Conservation (phyloP, 53 echinoderm and acorn worm species). For the Mesocentrotus franciscanus region DNA sequence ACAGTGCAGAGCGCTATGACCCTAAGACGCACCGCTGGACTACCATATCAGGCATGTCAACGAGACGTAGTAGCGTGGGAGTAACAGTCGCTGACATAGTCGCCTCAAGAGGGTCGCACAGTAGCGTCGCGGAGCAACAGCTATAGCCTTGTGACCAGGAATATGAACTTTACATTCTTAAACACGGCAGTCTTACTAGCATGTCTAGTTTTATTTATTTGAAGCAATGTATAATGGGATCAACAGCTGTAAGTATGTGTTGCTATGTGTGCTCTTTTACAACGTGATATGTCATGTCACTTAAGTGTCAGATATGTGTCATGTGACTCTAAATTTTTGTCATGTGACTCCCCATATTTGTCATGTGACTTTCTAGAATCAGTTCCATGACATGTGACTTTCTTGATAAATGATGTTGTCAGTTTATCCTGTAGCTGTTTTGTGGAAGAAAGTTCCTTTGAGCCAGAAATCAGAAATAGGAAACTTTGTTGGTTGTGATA, state of each 20-base stretch:
- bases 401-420: background rate
- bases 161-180: conserved; percentile 11
- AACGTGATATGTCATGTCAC: background rate
- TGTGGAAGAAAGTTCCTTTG: background rate
- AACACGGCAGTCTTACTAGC: conserved; percentile 23
- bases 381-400: background rate
- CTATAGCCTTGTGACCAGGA: conserved; percentile 15
- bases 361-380: background rate
- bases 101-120: background rate
- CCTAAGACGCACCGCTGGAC: conserved; percentile 82
- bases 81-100: conserved; percentile 85
- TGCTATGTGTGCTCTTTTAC: conserved; percentile 35
- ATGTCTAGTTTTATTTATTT: conserved; percentile 5
- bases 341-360: background rate
- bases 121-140: conserved; percentile 73
- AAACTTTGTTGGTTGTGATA: background rate
- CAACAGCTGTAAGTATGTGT: conserved; percentile 39
- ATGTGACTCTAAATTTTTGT: background rate
- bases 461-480: too few relatives aligned
- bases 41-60: conserved; percentile 85
- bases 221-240: background rate
- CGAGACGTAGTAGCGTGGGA: conserved; percentile 91
- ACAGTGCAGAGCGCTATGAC: conserved; percentile 95
- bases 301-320: background rate
- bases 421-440: background rate